phyloP scores from a whole-genome alignment of 2,113 vertebrate genomes.

The Amblyornis subalaris region DNA sequence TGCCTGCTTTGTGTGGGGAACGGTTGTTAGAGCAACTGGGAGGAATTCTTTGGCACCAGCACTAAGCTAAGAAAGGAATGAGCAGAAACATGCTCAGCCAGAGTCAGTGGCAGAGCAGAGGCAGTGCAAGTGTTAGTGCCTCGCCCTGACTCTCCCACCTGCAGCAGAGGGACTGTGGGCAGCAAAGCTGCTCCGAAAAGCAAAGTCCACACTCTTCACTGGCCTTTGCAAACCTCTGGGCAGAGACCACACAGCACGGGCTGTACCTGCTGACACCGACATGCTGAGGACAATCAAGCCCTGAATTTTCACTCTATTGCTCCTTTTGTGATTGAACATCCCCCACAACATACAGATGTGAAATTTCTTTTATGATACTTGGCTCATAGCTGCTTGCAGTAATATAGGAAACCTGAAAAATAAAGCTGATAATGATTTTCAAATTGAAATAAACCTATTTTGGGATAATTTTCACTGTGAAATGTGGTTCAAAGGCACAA shows the following conservation, averaged over 20 bases:
- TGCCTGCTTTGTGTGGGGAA: not conserved
- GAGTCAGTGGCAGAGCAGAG: not conserved
- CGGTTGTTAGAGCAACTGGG: not conserved
- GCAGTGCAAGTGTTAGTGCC: not conserved
- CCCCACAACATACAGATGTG: not conserved
- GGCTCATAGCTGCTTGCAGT: not conserved
- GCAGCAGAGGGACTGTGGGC: not conserved
- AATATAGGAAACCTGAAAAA: not conserved
- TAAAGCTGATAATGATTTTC: not conserved
- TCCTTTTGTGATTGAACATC: not conserved
- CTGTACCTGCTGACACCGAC: not conserved
- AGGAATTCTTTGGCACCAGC: conserved; percentile 38
- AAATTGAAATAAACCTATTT: not conserved
- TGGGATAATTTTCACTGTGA: not conserved
- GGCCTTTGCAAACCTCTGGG: not conserved
- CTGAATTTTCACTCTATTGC: not conserved
- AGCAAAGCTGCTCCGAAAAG: not conserved
- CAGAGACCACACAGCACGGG: not conserved
- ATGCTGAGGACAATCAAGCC: not conserved
- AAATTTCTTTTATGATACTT: not conserved
- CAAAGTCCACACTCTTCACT: not conserved
- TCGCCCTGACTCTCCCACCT: not conserved
- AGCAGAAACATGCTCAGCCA: not conserved
- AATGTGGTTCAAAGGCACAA: not conserved
- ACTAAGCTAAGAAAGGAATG: not conserved